Evolutionary conservation across 2,113 vertebrate species (phyloP).

Genomic region (Brachypodius melanocephalos): DNA sequence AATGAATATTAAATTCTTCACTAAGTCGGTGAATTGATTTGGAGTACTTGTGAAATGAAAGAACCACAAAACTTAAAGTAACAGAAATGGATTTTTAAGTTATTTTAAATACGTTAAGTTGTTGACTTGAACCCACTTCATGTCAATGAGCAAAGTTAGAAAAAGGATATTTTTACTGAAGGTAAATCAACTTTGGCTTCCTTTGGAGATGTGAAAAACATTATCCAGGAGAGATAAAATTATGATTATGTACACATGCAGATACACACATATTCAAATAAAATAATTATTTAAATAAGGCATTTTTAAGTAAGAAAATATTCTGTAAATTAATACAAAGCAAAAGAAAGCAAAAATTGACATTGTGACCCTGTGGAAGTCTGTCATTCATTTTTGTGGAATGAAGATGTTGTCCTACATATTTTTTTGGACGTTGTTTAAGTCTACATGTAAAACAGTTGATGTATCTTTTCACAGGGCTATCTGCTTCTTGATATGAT

Average conservation of each 20-base stretch:
- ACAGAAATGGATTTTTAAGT: not conserved
- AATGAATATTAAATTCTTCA: not conserved
- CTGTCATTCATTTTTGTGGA: not conserved
- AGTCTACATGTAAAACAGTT: not conserved
- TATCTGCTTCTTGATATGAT: not conserved
- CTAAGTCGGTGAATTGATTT: not conserved
- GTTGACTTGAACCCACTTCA: not conserved
- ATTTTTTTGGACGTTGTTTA: not conserved
- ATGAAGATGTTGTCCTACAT: not conserved
- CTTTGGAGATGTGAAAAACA: not conserved
- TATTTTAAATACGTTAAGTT: not conserved
- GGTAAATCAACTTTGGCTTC: not conserved
- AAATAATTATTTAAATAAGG: not conserved
- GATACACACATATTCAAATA: not conserved
- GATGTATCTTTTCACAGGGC: not conserved
- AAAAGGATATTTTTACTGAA: not conserved
- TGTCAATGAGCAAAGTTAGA: not conserved
- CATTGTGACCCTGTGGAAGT: not conserved
- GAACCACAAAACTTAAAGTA: not conserved
- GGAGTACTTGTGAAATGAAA: not conserved
- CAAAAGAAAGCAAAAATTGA: not conserved
- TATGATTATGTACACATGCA: rapidly evolving
- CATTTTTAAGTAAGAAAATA: not conserved
- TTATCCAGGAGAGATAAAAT: not conserved
- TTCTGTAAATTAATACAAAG: not conserved